These are phyloP conservation scores for Synergus umbraculus DNA, from an alignment of 2,888 invertebrate genomes.

Conservation along the genomic window DNA sequence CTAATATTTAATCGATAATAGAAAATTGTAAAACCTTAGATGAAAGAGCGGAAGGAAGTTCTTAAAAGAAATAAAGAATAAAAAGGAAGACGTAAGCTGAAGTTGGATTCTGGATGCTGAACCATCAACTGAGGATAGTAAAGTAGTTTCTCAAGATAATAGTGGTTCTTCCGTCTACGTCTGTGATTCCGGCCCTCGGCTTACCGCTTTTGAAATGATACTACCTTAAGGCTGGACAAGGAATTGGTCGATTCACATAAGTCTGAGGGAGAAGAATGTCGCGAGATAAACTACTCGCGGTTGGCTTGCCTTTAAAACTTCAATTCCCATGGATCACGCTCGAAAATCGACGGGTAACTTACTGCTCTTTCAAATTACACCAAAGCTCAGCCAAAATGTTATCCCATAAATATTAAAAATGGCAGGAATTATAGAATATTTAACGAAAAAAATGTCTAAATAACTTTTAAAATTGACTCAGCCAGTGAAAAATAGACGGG, in stretches of 20 bases:
- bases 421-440: neutral
- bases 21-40: too few relatives aligned
- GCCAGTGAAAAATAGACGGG: neutral
- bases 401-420: neutral
- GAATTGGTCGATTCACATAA: neutral
- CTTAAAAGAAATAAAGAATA: neutral
- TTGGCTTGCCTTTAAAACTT: constrained; percentile 4
- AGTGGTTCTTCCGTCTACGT: constrained; percentile 5
- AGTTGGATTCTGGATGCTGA: neutral
- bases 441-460: too few relatives aligned
- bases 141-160: constrained; percentile 29
- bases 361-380: neutral
- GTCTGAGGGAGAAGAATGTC: neutral
- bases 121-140: constrained; percentile 6
- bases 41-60: neutral
- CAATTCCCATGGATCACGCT: constrained; percentile 9
- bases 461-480: too few relatives aligned
- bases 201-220: constrained; percentile 9
- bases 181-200: constrained; percentile 3
- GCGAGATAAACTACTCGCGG: constrained; percentile 1
- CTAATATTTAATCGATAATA: too few relatives aligned
- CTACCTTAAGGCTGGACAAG: neutral
- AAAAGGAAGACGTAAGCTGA: neutral
- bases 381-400: neutral
- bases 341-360: neutral